A percentile compares a stretch with the other conserved stretches of the same genome.
phyloP scores from a whole-genome alignment of 2,797 vertebrate genomes.

The Hyperoplus lanceolatus region DNA sequence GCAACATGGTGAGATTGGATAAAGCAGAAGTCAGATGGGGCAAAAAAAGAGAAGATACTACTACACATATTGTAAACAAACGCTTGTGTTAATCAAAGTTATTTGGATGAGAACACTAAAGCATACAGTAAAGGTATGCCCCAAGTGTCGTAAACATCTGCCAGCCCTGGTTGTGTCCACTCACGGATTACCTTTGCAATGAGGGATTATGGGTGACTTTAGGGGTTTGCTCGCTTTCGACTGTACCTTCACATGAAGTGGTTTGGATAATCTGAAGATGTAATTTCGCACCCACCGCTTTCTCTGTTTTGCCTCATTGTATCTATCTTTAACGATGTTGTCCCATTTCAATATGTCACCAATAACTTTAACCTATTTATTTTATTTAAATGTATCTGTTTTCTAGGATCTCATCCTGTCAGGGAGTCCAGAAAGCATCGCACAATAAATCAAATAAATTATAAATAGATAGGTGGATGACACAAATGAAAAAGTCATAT shows the following conservation, averaged over 20 bases:
- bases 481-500: neutral
- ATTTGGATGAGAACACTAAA: neutral
- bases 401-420: no score
- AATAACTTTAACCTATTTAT: neutral
- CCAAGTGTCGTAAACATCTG: neutral
- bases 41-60: neutral
- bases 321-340: neutral
- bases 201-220: neutral
- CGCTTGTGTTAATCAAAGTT: neutral
- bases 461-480: neutral
- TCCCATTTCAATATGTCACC: neutral
- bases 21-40: neutral
- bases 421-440: no score
- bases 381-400: no score
- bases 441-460: neutral
- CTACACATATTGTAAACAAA: neutral
- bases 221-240: neutral
- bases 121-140: neutral
- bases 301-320: neutral
- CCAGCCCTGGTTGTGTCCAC: neutral
- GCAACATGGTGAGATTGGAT: neutral
- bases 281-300: neutral
- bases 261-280: neutral
- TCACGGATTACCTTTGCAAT: neutral
- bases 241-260: neutral